Conservation (phyloP, 2,797 vertebrate genomes). For the Garrulus glandarius region DNA sequence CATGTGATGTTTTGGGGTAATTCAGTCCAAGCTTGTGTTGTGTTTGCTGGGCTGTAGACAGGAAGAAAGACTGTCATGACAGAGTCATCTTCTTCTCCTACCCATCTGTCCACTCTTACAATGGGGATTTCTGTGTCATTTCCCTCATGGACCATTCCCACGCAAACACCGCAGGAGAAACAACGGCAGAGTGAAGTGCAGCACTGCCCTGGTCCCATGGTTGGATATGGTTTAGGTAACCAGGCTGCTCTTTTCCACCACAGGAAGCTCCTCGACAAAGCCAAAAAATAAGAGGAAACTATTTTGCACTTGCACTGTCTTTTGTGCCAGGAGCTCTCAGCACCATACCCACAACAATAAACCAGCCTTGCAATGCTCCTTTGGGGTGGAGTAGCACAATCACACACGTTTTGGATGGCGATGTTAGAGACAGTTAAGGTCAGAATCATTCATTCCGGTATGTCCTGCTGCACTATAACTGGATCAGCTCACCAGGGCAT, state of each 20-base stretch:
- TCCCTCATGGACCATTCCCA: not conserved
- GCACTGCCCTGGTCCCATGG: fast-evolving
- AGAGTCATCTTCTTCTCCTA: not conserved
- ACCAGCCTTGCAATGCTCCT: not conserved
- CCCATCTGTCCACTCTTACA: not conserved
- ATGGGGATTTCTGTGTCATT: not conserved
- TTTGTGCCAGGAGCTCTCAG: not conserved
- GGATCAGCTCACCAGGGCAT: not conserved
- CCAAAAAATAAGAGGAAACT: not conserved
- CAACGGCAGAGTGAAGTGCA: not conserved
- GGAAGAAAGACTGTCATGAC: not conserved
- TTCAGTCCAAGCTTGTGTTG: not conserved
- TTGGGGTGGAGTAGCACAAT: not conserved
- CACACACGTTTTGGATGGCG: not conserved
- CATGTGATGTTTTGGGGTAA: not conserved
- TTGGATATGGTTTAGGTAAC: not conserved
- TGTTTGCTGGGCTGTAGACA: not conserved
- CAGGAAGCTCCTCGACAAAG: not conserved
- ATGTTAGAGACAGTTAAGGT: not conserved
- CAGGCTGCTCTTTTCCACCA: not conserved
- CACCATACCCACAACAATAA: not conserved
- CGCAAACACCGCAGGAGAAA: fast-evolving
- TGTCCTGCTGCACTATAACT: not conserved
- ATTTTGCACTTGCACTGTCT: not conserved
- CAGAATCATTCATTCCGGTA: not conserved